Evolutionary conservation across 2,888 invertebrate species (phyloP).

Genomic region (Acrobasis consociella): DNA sequence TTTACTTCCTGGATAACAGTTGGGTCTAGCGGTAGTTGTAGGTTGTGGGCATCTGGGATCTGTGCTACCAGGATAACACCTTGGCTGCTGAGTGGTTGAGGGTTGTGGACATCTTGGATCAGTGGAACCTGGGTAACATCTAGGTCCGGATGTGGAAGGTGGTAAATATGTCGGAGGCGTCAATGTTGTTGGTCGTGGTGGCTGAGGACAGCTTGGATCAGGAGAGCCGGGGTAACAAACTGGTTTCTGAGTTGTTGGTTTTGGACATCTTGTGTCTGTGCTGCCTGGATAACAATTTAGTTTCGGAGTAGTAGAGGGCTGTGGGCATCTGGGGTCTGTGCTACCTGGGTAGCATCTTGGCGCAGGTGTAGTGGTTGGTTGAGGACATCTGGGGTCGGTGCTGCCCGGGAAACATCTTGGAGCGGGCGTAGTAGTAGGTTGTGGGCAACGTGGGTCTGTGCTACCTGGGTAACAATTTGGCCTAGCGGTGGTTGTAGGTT

Average conservation of each 20-base stretch:
- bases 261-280: constrained; percentile 44
- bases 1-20: constrained; percentile 36
- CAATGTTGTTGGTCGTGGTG: constrained; percentile 31
- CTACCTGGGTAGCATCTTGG: constrained; percentile 34
- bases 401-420: constrained; percentile 49
- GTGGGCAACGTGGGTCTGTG: constrained; percentile 44
- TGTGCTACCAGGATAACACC: constrained; percentile 37
- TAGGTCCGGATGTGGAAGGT: constrained; percentile 41
- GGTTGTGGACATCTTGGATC: constrained; percentile 50
- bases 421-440: constrained; percentile 36
- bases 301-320: constrained; percentile 32
- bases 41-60: constrained; percentile 36
- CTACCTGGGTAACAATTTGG: constrained; percentile 36
- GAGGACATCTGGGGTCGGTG: constrained; percentile 44
- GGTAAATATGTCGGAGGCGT: constrained; percentile 24
- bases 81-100: constrained; percentile 40
- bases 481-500: constrained; percentile 35
- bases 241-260: constrained; percentile 43
- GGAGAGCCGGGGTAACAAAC: constrained; percentile 35
- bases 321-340: constrained; percentile 47
- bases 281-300: constrained; percentile 51
- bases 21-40: constrained; percentile 32
- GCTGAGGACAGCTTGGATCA: constrained; percentile 42
- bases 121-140: constrained; percentile 41
- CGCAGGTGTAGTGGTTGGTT: constrained; percentile 35